phyloP scores from a whole-genome alignment of 2,888 invertebrate species.

The Phaedon cochleariae region DNA sequence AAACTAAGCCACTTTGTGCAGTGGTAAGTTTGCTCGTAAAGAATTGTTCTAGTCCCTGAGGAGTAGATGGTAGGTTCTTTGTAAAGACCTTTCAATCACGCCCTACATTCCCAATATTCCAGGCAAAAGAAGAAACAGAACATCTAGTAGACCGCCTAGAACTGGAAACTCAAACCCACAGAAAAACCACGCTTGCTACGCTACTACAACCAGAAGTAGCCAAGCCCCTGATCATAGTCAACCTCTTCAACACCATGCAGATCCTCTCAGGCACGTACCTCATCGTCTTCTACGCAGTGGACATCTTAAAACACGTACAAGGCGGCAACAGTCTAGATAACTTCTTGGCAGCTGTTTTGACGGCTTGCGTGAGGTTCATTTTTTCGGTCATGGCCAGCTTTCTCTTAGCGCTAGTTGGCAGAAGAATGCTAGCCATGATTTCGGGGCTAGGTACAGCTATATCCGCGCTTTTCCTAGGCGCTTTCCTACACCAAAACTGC shows the following conservation, averaged over 20 bases:
- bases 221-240: conserved; percentile 78
- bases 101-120: no score
- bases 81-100: no score
- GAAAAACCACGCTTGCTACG: conserved; percentile 55
- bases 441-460: conserved; percentile 75
- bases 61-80: no score
- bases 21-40: no score
- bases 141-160: conserved; percentile 69
- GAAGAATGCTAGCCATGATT: conserved; percentile 71
- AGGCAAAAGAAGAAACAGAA: conserved; percentile 72
- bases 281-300: conserved; percentile 81
- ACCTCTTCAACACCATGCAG: conserved; percentile 77
- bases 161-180: conserved; percentile 62
- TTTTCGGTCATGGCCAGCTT: conserved; percentile 74
- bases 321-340: conserved; percentile 63
- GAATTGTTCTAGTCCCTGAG: no score
- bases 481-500: conserved; percentile 62
- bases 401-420: conserved; percentile 70
- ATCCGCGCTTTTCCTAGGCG: conserved; percentile 70
- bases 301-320: conserved; percentile 69
- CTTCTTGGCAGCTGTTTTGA: conserved; percentile 73
- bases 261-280: conserved; percentile 80
- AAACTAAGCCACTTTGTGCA: no score
- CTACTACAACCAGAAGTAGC: conserved; percentile 69
- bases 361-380: conserved; percentile 71